These are phyloP conservation scores for Cyprinodon diabolis DNA, from an alignment of 2,797 vertebrate genomes.

Conservation along the genomic window DNA sequence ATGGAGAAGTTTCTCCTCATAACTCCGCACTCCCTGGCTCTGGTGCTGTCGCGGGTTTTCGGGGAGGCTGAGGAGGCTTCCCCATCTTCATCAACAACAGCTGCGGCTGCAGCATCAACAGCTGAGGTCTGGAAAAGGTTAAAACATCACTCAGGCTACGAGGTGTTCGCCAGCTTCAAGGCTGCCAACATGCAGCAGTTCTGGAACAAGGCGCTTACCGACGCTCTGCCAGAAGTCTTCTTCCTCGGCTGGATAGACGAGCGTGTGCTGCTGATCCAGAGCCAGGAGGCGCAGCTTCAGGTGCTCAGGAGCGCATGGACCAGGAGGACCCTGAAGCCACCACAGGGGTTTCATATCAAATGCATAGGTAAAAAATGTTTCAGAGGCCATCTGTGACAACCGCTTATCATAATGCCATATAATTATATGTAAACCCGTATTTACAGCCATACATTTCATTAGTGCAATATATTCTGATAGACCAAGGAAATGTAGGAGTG, in stretches of 20 bases:
- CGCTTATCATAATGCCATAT: background rate
- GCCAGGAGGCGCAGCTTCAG: conserved; percentile 90
- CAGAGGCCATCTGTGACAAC: background rate
- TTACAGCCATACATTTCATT: background rate
- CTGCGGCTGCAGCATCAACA: background rate
- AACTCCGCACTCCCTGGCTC: conserved; percentile 92
- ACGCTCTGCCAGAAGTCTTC: conserved; percentile 90
- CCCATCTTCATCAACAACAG: conserved; percentile 3
- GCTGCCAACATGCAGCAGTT: conserved; percentile 95
- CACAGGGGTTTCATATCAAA: conserved; percentile 90
- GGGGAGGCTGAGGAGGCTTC: conserved; percentile 41
- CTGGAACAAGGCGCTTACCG: conserved; percentile 92
- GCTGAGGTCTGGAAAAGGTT: conserved; percentile 58
- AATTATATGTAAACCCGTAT: background rate
- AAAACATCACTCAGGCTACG: conserved; percentile 88
- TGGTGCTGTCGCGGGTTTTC: conserved; percentile 85
- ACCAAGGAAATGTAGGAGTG: background rate
- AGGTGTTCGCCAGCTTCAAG: conserved; percentile 96
- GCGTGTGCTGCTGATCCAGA: conserved; percentile 92
- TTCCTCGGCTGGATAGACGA: conserved; percentile 97
- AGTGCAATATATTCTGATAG: background rate
- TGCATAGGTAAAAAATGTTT: conserved; percentile 83
- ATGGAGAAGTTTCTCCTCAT: conserved; percentile 89
- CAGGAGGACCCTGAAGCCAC: conserved; percentile 88
- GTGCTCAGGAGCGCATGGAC: conserved; percentile 92